Evolutionary conservation across 2,113 vertebrate genomes (phyloP), one percentile per base, ranked within the genome.

Genomic region (Miniopterus natalensis): DNA sequence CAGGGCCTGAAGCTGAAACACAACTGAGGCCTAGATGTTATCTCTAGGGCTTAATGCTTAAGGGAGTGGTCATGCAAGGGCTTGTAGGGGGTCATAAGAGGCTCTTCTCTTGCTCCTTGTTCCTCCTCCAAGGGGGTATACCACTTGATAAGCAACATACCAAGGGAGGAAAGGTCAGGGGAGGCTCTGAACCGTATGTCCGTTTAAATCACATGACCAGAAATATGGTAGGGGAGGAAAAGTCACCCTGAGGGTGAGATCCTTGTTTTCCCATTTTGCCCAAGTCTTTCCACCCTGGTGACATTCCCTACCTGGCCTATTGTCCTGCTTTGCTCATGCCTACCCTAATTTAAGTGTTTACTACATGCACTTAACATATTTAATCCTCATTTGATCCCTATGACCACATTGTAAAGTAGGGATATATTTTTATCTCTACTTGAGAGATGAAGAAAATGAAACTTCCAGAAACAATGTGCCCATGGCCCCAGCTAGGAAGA

Each of bases 391-490:
- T 40, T 61, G 23, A 80, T 89, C 29, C 23, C 17, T 55, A 27
- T 12, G 29, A 87, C 17, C 27, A 77, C 27, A 12, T 17, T 63
- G 25, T 47, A 84, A 75, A 88, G 45, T 40, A 81, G 45, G 5
- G 29, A 25, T 70, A 9, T 63, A 17, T 49, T 55, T n/a, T 45
- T 36, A 73, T 59, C n/a, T 63, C 12, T 53, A 17, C 36, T 59
- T 92, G 27, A 92, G 9, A 92, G 20, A 61, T 53, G 53, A 89
- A 29, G n/a, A 74, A 79, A 75, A 86, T 29, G 10, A 74, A 79
- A 21, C 51, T 80, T 9, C 27, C 29, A n/a, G 45, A 66, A 90
- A 23, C 85, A 75, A 31, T 8, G 21, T 61, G 65, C 18, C 14
- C 70, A 31, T 8, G 11, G 3, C 20, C 27, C 55, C 36, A 47